Evolutionary conservation across 1,140 invertebrate species (phyloP).

Genomic region (Dryas iulia): DNA sequence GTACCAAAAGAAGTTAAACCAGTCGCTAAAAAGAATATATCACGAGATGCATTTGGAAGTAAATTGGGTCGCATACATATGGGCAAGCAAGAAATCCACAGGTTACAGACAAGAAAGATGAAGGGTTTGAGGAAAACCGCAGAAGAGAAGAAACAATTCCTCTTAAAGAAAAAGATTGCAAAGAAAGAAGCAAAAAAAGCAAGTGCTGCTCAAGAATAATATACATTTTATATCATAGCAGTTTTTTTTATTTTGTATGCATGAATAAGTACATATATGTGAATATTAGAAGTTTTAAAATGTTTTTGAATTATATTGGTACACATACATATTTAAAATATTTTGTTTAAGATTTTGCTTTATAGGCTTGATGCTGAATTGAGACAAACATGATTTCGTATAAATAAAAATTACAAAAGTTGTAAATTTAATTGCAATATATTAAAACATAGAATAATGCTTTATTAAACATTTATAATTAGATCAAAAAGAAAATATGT

Average conservation of each 20-base stretch:
- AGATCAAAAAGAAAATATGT: too few species aligned
- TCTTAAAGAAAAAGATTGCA: slow-evolving; percentile 79
- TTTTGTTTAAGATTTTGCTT: too few species aligned
- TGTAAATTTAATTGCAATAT: too few species aligned
- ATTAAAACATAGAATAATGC: too few species aligned
- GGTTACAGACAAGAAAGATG: slow-evolving; percentile 95
- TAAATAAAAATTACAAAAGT: too few species aligned
- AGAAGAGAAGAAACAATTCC: slow-evolving; percentile 84
- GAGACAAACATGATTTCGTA: too few species aligned
- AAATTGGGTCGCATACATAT: slow-evolving; percentile 96
- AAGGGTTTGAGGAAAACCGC: slow-evolving; percentile 92
- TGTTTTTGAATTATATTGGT: too few species aligned
- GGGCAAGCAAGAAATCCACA: slow-evolving; percentile 92
- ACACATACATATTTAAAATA: too few species aligned
- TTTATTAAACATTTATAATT: too few species aligned
- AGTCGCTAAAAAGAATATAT: slow-evolving; percentile 95
- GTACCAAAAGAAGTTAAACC: slow-evolving; percentile 91
- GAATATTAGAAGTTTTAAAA: too few species aligned
- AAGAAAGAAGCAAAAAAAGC: slow-evolving; percentile 53
- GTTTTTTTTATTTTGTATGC: background rate
- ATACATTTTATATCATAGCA: background rate
- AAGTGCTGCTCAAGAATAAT: slow-evolving; percentile 22
- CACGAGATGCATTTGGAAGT: slow-evolving; percentile 91
- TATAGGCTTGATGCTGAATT: too few species aligned
- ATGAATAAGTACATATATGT: too few species aligned